Base-by-base conservation (phyloP, 2,113 vertebrate genomes). In the Myotis brandtii region DNA sequence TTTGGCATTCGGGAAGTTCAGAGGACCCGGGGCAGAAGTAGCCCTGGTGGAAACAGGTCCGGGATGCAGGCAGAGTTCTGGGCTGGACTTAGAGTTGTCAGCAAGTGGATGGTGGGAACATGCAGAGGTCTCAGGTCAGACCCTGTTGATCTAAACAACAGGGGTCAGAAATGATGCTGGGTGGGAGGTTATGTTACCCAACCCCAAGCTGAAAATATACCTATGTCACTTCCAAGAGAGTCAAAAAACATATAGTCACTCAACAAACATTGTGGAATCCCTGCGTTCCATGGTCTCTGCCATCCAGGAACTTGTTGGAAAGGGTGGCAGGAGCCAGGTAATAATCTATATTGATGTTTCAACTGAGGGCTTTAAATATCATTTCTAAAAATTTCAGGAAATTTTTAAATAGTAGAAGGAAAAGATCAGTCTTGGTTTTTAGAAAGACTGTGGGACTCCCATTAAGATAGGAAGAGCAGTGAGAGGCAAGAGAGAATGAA, bases 341-440 rank as follows among this genome's bases (percentile, higher is more conserved):
- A 52, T 62, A n/a, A 79, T 77, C 11, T 13, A 72, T 30, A n/a
- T 77, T 70, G 20, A 90, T 18, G 8, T 64, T 88, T 82, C 66
- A 86, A 21, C 37, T 48, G 32, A 94, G 27, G 48, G 25, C 89
- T 91, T 93, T 86, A 77, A 93, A 70, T 48, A 40, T 64, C 25
- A 64, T 72, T 21, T 34, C 32, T 54, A 90, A 93, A 69, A 25
- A 90, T 70, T 91, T 25, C 27, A 82, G 86, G 13, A 79, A 69
- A 18, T 37, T 14, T 83, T 87, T 50, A 80, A 82, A 89, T 46
- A 32, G n/a, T 79, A 91, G 56, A 91, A 46, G 66, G 17, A 11
- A 50, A 93, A 52, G 8, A 50, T 80, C 17, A 30, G 46, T 9
- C 75, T 52, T 66, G 7, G 37, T 66, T 84, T 87, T 80, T 73